Conservation (phyloP, 2,888 invertebrate species). For the Heliconius sara region DNA sequence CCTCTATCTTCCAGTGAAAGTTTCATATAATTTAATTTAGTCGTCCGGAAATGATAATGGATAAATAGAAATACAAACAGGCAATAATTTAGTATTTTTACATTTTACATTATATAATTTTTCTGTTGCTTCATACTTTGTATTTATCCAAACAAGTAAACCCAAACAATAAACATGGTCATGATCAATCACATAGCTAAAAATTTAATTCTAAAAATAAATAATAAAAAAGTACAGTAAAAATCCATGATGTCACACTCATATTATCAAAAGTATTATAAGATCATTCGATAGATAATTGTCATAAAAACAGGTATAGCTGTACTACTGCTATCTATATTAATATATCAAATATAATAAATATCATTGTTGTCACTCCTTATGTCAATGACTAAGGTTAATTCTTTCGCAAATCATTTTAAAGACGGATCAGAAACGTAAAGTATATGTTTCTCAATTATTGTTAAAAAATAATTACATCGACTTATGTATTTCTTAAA, state of each 20-base stretch:
- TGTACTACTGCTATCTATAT: not conserved
- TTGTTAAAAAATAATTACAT: not conserved
- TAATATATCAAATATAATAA: slow-evolving; percentile 3
- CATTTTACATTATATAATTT: not conserved
- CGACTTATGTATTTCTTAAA: not conserved
- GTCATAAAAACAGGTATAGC: not conserved
- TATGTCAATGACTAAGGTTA: not conserved
- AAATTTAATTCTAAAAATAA: no score
- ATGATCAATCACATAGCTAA: no score
- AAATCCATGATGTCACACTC: slow-evolving; percentile 36
- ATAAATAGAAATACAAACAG: no score
- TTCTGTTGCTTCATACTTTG: not conserved
- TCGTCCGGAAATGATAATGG: no score
- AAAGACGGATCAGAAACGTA: no score
- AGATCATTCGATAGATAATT: slow-evolving; percentile 20
- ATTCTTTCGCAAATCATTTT: not conserved
- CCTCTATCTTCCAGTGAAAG: no score
- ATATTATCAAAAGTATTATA: slow-evolving; percentile 31
- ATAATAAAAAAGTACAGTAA: not conserved
- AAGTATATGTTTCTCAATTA: not conserved
- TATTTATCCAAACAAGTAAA: no score
- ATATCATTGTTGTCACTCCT: not conserved
- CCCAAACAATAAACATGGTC: no score
- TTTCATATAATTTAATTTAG: no score
- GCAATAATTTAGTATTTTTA: not conserved